phyloP scores from a whole-genome alignment of 2,888 invertebrate genomes.

The Diarsia mendica region DNA sequence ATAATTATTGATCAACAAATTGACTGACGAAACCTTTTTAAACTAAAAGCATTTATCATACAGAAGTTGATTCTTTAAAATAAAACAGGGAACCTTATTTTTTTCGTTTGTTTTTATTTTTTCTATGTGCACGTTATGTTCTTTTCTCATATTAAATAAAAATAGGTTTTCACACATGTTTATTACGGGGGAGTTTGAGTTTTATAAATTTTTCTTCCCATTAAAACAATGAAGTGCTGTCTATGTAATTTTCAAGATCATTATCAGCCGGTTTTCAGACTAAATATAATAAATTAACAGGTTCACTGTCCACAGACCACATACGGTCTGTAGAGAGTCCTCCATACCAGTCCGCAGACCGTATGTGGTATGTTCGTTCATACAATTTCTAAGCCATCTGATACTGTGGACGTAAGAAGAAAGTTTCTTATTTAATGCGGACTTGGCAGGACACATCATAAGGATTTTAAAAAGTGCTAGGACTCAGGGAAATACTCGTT shows the following conservation, averaged over 20 bases:
- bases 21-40: not conserved
- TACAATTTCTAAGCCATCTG: no score
- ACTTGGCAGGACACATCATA: no score
- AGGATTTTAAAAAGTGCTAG: no score
- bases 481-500: no score
- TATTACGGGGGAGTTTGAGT: not conserved
- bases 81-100: not conserved
- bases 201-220: not conserved
- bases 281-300: not conserved
- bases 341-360: no score
- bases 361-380: no score
- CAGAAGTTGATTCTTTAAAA: not conserved
- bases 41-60: not conserved
- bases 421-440: no score
- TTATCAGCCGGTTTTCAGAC: not conserved
- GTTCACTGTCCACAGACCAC: no score
- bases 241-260: not conserved
- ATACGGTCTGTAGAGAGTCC: no score
- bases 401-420: no score
- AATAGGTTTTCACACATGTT: not conserved
- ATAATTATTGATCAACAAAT: no score
- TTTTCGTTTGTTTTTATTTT: not conserved
- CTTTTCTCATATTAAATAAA: not conserved
- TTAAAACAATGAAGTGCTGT: not conserved
- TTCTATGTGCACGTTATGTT: no score